A percentile compares a stretch with the other conserved stretches of the same genome.
Conservation (phyloP, 2,888 invertebrate species). For the Diaprepes abbreviatus region DNA sequence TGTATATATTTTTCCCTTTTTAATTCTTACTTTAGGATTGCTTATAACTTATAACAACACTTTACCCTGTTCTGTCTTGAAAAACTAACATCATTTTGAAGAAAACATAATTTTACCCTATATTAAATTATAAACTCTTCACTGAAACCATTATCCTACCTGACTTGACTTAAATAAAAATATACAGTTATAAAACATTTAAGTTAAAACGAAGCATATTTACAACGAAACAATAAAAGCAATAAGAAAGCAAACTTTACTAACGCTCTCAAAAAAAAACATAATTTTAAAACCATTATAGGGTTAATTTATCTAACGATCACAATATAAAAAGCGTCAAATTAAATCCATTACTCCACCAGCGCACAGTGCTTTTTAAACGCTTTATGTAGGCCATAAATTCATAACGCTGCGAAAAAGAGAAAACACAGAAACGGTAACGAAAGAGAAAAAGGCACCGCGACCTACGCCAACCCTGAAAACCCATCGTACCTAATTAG, state of each 20-base stretch:
- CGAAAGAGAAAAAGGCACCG: slow-evolving; percentile 40
- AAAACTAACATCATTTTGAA: too few relatives aligned
- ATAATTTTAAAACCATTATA: not conserved
- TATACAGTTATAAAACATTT: too few relatives aligned
- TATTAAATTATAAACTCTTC: too few relatives aligned
- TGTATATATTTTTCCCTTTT: too few relatives aligned
- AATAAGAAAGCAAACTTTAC: not conserved
- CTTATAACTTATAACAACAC: too few relatives aligned
- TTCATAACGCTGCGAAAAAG: slow-evolving; percentile 28
- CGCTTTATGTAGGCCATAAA: slow-evolving; percentile 35
- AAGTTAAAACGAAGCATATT: too few relatives aligned
- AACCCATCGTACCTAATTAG: slow-evolving; percentile 59
- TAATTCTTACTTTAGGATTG: too few relatives aligned
- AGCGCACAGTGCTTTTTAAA: slow-evolving; percentile 23
- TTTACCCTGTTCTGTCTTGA: too few relatives aligned
- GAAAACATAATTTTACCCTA: too few relatives aligned
- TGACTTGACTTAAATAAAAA: too few relatives aligned
- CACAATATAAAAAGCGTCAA: slow-evolving; percentile 9
- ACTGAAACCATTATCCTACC: too few relatives aligned
- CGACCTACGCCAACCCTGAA: slow-evolving; percentile 58
- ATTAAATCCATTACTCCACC: slow-evolving; percentile 17
- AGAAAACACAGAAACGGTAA: slow-evolving; percentile 28
- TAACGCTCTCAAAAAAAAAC: too few relatives aligned
- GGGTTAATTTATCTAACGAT: slow-evolving; percentile 13
- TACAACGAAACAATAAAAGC: not conserved